phyloP scores from a whole-genome alignment of 2,113 vertebrate species.

The Labeo rohita region DNA sequence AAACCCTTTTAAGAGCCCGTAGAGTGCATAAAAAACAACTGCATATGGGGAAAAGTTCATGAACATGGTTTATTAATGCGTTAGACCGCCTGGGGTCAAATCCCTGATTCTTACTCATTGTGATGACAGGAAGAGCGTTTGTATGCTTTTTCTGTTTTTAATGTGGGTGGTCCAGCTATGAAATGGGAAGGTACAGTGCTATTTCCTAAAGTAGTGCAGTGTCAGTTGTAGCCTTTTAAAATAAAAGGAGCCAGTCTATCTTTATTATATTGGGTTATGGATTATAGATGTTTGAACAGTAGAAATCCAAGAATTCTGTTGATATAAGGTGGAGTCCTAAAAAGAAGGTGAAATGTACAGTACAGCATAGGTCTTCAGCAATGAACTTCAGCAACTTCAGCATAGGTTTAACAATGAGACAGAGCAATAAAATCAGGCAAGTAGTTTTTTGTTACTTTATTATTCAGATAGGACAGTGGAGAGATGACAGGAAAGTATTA shows the following conservation, averaged over 20 bases:
- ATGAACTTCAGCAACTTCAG: neutral
- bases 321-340: neutral
- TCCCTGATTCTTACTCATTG: conserved; percentile 65
- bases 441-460: too few relatives aligned
- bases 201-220: conserved; percentile 59
- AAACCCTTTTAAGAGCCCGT: neutral
- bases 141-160: conserved; percentile 78
- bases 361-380: too few relatives aligned
- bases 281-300: neutral
- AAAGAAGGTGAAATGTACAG: neutral
- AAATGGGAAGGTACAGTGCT: conserved; percentile 64
- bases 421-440: neutral
- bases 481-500: too few relatives aligned
- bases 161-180: conserved; percentile 82
- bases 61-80: conserved; percentile 41
- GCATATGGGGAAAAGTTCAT: conserved; percentile 31
- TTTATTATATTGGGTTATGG: conserved; percentile 17
- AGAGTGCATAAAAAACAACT: conserved; percentile 3
- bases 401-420: neutral
- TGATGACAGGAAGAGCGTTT: conserved; percentile 68
- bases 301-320: neutral
- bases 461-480: too few relatives aligned
- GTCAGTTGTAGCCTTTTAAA: conserved; percentile 38
- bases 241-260: conserved; percentile 64
- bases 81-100: conserved; percentile 50